These are phyloP conservation scores for Hippocampus zosterae DNA, from an alignment of 2,113 vertebrate genomes.

Conservation along the genomic window DNA sequence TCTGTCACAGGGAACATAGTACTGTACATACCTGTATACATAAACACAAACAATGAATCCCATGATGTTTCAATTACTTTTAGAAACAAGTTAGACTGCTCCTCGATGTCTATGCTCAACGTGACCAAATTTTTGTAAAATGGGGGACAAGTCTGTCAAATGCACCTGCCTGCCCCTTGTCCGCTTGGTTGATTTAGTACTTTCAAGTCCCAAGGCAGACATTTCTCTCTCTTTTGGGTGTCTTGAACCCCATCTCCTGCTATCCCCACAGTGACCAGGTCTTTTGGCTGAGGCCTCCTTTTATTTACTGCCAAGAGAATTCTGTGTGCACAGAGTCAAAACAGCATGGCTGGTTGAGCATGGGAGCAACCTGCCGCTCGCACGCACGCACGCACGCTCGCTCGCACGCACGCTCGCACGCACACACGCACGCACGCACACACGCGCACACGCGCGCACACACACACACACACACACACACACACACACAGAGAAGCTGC, in stretches of 20 bases:
- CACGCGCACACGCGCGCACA: conserved; percentile 4
- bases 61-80: background rate
- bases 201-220: conserved; percentile 28
- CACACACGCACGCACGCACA: conserved; percentile 11
- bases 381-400: background rate
- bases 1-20: background rate
- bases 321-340: conserved; percentile 45
- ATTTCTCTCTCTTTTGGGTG: conserved; percentile 30
- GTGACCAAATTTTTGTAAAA: conserved; percentile 20
- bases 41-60: background rate
- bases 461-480: conserved; percentile 5
- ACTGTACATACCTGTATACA: background rate
- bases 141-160: conserved; percentile 43
- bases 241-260: conserved; percentile 37
- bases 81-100: background rate
- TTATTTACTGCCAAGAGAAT: conserved; percentile 62
- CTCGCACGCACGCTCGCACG: conserved; percentile 1
- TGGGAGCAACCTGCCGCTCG: conserved; percentile 42
- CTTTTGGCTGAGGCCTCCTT: conserved; percentile 34
- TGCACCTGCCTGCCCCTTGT: conserved; percentile 45
- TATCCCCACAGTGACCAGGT: conserved; percentile 15
- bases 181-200: conserved; percentile 39
- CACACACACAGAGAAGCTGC: conserved; percentile 18
- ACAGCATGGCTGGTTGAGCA: conserved; percentile 45
- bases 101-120: conserved; percentile 36